Evolutionary conservation across 30 jellyfish, hydroid and myxozoan genomes (phyloP).

Genomic region (Euphysa ruthae): DNA sequence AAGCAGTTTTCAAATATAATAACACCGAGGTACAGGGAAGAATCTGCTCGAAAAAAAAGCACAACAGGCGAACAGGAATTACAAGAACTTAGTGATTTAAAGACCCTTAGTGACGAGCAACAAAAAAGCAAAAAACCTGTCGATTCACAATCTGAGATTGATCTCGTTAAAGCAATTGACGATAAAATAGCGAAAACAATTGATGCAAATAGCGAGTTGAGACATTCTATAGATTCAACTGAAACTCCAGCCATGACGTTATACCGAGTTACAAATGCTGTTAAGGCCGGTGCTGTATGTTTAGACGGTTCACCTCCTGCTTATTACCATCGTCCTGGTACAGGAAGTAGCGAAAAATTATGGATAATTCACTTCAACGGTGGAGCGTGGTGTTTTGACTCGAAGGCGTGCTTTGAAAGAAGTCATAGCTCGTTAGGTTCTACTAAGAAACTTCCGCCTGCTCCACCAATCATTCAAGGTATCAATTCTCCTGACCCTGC

Average conservation of each 20-base stretch:
- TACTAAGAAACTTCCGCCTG: conserved; percentile 69
- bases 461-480: conserved; percentile 99
- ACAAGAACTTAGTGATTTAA: neutral
- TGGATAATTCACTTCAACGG: conserved; percentile 97
- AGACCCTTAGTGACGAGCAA: neutral
- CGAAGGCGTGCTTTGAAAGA: conserved; percentile 83
- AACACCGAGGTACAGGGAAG: too few species aligned
- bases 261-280: conserved; percentile 63
- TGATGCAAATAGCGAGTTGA: neutral
- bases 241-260: conserved; percentile 53
- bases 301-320: conserved; percentile 99
- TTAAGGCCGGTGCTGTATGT: conserved; percentile 89
- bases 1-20: too few species aligned
- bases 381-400: conserved; percentile 99
- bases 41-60: too few species aligned
- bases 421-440: conserved; percentile 96
- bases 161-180: neutral
- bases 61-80: neutral
- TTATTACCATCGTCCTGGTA: conserved; percentile 88
- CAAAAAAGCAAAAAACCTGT: neutral
- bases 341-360: conserved; percentile 64
- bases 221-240: conserved; percentile 6
- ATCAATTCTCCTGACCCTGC: conserved; percentile 85
- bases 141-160: neutral
- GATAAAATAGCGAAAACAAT: conserved; percentile 2